A percentile compares a stretch with the other conserved stretches of the same genome.
These are phyloP conservation scores for Dinocampus coccinellae DNA, from an alignment of 2,888 invertebrate genomes.

Conservation along the genomic window DNA sequence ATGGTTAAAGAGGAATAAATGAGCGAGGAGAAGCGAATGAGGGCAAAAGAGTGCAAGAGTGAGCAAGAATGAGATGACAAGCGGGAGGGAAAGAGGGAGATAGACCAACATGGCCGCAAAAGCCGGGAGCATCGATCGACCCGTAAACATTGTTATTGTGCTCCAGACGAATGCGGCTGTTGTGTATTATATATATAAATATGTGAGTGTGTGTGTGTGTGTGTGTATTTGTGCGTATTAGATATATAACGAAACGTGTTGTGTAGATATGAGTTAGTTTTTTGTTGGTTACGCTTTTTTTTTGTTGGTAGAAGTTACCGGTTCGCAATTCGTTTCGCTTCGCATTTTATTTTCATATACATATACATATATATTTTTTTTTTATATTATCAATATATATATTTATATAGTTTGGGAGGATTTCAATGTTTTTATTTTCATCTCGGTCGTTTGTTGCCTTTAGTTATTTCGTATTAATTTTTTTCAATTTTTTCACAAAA, in stretches of 20 bases:
- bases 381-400: not conserved
- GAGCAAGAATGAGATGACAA: no score
- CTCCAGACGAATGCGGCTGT: not conserved
- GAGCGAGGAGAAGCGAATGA: no score
- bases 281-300: conserved; percentile 8
- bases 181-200: not conserved
- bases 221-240: not conserved
- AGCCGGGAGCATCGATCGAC: conserved; percentile 47
- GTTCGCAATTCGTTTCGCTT: conserved; percentile 32
- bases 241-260: not conserved
- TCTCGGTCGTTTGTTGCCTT: no score
- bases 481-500: no score
- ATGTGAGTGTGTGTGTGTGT: not conserved
- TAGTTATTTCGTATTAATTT: no score
- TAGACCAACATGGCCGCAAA: conserved; percentile 40
- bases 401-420: not conserved
- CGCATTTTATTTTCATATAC: conserved; percentile 17
- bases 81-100: conserved; percentile 14
- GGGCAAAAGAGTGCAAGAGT: no score
- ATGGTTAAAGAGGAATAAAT: conserved; percentile 9
- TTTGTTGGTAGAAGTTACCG: not conserved
- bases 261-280: not conserved
- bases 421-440: not conserved
- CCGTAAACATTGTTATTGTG: conserved; percentile 43
- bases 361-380: conserved; percentile 18